Conservation (phyloP, 2,113 vertebrate genomes). For the Lonchura striata region DNA sequence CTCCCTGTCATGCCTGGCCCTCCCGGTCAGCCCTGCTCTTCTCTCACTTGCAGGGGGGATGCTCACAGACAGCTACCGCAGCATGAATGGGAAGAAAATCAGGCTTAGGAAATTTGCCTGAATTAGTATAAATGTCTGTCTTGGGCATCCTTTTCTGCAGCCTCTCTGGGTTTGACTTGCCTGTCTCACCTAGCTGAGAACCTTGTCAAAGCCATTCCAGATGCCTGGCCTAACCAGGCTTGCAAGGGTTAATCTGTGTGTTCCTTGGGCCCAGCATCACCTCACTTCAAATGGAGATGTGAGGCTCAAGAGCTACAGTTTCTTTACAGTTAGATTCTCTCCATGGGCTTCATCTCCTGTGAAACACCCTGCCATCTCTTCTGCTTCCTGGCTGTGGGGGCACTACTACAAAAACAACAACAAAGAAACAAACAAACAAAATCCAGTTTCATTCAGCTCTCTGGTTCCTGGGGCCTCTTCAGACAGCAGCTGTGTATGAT, state of each 20-base stretch:
- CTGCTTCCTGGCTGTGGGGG: not conserved
- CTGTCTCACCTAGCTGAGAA: not conserved
- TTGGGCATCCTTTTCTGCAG: not conserved
- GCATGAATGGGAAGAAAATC: not conserved
- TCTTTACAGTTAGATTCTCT: not conserved
- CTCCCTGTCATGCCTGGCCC: not conserved
- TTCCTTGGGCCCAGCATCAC: not conserved
- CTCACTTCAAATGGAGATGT: not conserved
- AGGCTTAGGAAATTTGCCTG: not conserved
- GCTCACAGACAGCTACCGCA: not conserved
- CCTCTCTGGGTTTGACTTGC: not conserved
- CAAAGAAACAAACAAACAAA: not conserved
- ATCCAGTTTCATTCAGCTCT: not conserved
- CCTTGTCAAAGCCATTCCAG: not conserved
- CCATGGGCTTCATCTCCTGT: not conserved
- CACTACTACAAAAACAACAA: not conserved
- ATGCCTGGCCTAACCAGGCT: not conserved
- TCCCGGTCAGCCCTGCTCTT: not conserved
- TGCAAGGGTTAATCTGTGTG: not conserved
- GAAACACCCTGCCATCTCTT: not conserved
- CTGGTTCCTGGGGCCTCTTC: not conserved
- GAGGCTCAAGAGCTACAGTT: not conserved
- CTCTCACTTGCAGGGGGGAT: not conserved
- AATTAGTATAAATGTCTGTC: not conserved
- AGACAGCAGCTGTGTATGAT: not conserved